Base-by-base conservation (phyloP, 2,113 vertebrate genomes). In the Semicossyphus pulcher region DNA sequence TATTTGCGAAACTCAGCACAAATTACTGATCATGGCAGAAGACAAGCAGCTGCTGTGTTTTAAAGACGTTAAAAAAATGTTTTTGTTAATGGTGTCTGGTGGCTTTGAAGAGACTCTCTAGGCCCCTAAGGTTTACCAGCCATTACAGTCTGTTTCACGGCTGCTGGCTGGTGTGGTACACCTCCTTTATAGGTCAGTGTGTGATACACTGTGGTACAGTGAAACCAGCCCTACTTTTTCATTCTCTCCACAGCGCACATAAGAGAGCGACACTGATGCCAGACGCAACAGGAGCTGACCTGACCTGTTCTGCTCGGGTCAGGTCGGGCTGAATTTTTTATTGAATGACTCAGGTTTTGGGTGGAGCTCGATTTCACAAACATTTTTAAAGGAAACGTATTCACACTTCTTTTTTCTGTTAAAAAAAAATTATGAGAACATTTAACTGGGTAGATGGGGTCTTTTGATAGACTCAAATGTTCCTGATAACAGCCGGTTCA, bases 281-380 rank as follows among this genome's bases (percentile, higher is more conserved):
- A 80, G 84, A 80, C 23, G 78, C 74, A 82, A 86, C 60, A 58
- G 18, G 73, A 86, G 57, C 76, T 56, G 69, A 70, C 41, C 68
- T 15, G 42, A 73, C 47, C 74, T 48, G 47, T 5, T 18, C 26
- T 23, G 32, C 71, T 45, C 0, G 9, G 78, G 72, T 85, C 79
- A 63, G 51, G 65, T 77, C 25, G 15, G 69, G 71, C 69, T 85
- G 44, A 74, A 76, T 79, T 15, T 82, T 82, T 73, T 32, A 83
- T 74, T 31, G 32, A 59, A 41, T 18, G 68, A 71, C 64, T 79
- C 48, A 16, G 41, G 65, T 63, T 72, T 58, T 60, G 26, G 44
- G 29, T 26, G 28, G 60, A 65, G 61, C 54, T 65, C 25, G 0
- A 36, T 58, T 75, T 74, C 59, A 66, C 52, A 54, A 52, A 66